Evolutionary conservation across 2,888 invertebrate genomes (phyloP), one percentile per base, ranked within the genome.

Genomic region (Agriotes lineatus): DNA sequence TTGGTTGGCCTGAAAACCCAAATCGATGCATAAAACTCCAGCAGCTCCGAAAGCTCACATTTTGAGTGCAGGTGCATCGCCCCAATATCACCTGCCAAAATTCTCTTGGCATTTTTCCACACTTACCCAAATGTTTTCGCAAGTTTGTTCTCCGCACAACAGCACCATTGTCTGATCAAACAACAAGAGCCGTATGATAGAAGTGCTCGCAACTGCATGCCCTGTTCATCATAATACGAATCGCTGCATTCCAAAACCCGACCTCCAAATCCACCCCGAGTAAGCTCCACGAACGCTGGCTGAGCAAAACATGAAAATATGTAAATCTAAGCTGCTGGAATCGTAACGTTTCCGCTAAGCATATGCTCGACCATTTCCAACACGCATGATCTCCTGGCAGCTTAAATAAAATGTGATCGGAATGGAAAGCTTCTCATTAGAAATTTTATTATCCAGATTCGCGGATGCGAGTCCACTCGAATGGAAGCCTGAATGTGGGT

Each of bases 1-100:
- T 48, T 48, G 22, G 22, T 48, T 48, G 48, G 22, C 48, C 48
- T 48, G 48, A 22, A 48, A 48, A 48, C 48, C 48, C 22, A 48
- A 7, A 48, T 48, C 10, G 20, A 20, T 48, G 48, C 20, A 22
- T 48, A 48, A 25, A 48, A 19, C 48, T 9, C 22, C 22, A 22
- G 14, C 25, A 45, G 12, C 12, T 45, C n/a, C 25, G n/a, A 18
- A 18, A 42, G 18, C 42, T 42, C 16, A 7, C 18, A 18, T 42
- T 42, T 42, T 18, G 19, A 5, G 5, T 39, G 14, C 16, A 7
- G 2, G 1, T 5, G 14, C 14, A 14, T 14, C 16, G 1, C 16
- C 9, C 16, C 16, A 16, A 14, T 18, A 18, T 18, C 2, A 16
- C 2, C 7, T 25, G 25, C 25, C 25, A 25, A 25, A 25, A 25